Base-by-base conservation (phyloP, 2,113 vertebrate species). In the Helogale parvula region DNA sequence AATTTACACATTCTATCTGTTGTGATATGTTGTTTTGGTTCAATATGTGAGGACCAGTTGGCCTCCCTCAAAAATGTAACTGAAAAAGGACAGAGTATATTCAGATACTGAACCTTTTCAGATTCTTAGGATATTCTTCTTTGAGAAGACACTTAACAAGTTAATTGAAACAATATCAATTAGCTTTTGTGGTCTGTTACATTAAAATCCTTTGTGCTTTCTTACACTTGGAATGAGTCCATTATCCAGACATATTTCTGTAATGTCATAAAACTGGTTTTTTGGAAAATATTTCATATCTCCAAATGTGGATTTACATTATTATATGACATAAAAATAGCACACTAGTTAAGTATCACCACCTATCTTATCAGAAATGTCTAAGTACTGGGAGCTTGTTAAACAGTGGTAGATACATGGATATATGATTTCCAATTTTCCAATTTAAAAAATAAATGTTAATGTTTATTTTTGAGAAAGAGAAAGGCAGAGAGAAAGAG, bases 201-300 rank as follows among this genome's bases (percentile, higher is more conserved):
- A 74, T 74, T 52, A 90, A 94, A 90, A 96, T 65, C 7, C 38
- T 94, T 68, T 90, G 47, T 81, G 23, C 35, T 81, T 17, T 76
- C 68, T 88, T 93, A 54, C 4, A 17, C 25, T 77, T 92, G 69
- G 71, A 95, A 95, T 35, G 29, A 83, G 9, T 84, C 21, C 13
- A 79, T 95, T 57, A 72, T 19, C 66, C 60, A 83, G 31, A 74
- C 3, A 69, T 57, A 81, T 45, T 69, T 94, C 81, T 89, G 12
- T 69, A 72, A 66, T 45, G 93, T 8, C 57, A 86, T 63, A 45
- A 93, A 90, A 54, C 23, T 47, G 8, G 12, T 54, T 54, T 47
- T 72, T 63, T 74, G n/a, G 33, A 93, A 93, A 96, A 94, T 41
- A 66, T 0, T 29, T 13, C 16, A 77, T 11, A 76, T 88, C 57